Percentiles rank a stretch among this genome's conserved stretches.
phyloP scores from a whole-genome alignment of 1,140 invertebrate genomes.

The Stenopsyche tienmushanensis region DNA sequence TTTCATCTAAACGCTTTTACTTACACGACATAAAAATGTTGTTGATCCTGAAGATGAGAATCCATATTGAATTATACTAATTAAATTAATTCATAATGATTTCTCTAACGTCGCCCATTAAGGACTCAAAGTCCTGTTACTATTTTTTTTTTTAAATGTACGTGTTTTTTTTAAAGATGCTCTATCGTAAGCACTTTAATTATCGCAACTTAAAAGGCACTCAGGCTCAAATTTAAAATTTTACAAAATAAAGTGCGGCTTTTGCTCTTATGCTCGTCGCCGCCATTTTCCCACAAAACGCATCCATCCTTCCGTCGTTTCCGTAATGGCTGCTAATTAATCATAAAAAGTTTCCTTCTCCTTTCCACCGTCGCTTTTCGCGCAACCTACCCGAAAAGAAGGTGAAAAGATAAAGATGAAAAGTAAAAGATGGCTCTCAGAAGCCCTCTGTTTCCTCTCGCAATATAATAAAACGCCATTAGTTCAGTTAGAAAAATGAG shows the following conservation, averaged over 20 bases:
- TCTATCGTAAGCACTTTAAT: not conserved
- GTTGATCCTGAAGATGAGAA: no score
- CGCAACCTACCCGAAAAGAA: no score
- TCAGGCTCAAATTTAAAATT: no score
- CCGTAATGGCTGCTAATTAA: conserved; percentile 34
- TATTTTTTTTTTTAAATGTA: conserved; percentile 1
- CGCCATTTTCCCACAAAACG: not conserved
- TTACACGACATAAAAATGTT: no score
- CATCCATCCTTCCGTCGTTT: conserved; percentile 1
- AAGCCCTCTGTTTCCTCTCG: conserved; percentile 20
- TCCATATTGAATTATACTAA: no score
- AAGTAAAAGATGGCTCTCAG: conserved; percentile 32
- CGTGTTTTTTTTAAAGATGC: not conserved
- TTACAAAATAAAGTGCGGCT: no score
- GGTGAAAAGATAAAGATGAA: conserved; percentile 27
- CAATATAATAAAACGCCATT: conserved; percentile 40
- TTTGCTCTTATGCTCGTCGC: no score
- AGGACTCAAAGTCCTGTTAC: not conserved
- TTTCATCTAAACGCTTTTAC: no score
- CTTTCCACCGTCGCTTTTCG: no score
- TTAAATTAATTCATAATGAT: no score
- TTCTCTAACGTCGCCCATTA: no score
- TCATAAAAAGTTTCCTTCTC: conserved; percentile 28
- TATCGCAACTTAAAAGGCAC: no score
- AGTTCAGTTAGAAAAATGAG: conserved; percentile 34